Percentiles rank a stretch among this genome's conserved stretches.
Evolutionary conservation across 2,113 vertebrate species (phyloP).

Genomic region (Microtus ochrogaster): DNA sequence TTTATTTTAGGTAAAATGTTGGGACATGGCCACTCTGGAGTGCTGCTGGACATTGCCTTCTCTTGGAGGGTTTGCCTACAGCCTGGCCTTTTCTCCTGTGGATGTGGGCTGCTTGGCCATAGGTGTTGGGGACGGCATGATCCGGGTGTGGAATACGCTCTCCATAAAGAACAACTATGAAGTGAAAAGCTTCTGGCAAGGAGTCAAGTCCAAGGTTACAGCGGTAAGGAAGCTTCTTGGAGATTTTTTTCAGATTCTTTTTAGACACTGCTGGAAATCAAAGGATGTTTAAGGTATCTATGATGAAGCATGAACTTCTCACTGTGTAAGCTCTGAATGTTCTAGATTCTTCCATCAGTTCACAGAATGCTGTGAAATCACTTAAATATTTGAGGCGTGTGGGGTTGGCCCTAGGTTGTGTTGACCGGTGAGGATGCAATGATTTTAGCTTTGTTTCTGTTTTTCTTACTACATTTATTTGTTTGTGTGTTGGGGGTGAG

Average conservation of each 20-base stretch:
- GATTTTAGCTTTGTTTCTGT: not conserved
- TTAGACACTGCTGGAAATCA: not conserved
- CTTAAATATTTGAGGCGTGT: constrained; percentile 21
- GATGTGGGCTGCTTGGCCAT: constrained; percentile 92
- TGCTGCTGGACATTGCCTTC: constrained; percentile 96
- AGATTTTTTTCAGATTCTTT: not conserved
- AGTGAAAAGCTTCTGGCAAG: constrained; percentile 95
- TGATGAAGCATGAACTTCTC: not conserved
- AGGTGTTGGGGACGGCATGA: constrained; percentile 96
- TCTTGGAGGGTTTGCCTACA: constrained; percentile 94
- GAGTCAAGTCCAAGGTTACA: constrained; percentile 97
- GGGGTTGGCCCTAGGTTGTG: not conserved
- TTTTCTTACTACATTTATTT: not conserved
- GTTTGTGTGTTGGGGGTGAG: not conserved
- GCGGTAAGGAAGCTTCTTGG: constrained; percentile 89
- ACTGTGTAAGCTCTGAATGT: not conserved
- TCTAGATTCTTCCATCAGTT: not conserved
- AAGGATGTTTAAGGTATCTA: not conserved
- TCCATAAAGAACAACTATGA: constrained; percentile 93
- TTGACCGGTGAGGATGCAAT: not conserved
- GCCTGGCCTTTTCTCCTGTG: constrained; percentile 94
- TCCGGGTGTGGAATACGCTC: constrained; percentile 96
- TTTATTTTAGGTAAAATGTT: constrained; percentile 93
- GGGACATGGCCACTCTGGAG: constrained; percentile 92
- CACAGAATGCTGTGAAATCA: not conserved